Base-by-base conservation (phyloP, 2,113 vertebrate species). In the Octodon degus region DNA sequence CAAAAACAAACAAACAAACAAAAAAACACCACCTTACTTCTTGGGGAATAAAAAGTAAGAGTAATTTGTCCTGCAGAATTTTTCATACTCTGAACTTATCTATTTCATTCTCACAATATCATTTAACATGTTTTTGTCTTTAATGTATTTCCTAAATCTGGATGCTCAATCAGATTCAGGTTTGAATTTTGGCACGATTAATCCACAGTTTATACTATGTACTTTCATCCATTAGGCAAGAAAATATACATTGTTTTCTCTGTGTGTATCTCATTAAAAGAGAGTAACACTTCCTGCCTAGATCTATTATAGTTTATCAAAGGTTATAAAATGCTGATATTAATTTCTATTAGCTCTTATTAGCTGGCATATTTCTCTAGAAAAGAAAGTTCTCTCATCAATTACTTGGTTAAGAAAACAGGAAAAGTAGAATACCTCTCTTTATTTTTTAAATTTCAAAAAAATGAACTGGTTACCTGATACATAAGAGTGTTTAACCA, bases 401-500 rank as follows among this genome's bases (percentile, higher is more conserved):
- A 80, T 40, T 72, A 74, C 82, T 53, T 86, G 47, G 22, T 86
- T 86, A 93, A 72, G 6, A 82, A 14, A 74, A 89, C 0, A 83
- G 27, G 16, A 77, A 94, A 88, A 76, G 25, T 3, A 92, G 13
- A 79, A 88, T 32, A 70, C 12, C 85, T 93, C 43, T 87, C 13
- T 92, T 53, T 85, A 53, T 89, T 81, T 93, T 72, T 62, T 89
- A 88, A 79, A 17, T 50, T 95, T 91, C 13, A 47, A 90, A 84
- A 37, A 47, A 91, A 94, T 76, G 76, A 91, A 22, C 34, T 60
- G 27, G 10, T 47, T 96, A 32, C 32, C 14, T 89, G 65, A 55
- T 7, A 92, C 30, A 68, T 25, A 32, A 30, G 17, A 77, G 47
- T 79, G 7, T 84, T 63, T 79, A 74, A 63, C 12, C 58, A 86